Evolutionary conservation across 2,797 vertebrate species (phyloP).

Genomic region (Mormyrops attenuatus): DNA sequence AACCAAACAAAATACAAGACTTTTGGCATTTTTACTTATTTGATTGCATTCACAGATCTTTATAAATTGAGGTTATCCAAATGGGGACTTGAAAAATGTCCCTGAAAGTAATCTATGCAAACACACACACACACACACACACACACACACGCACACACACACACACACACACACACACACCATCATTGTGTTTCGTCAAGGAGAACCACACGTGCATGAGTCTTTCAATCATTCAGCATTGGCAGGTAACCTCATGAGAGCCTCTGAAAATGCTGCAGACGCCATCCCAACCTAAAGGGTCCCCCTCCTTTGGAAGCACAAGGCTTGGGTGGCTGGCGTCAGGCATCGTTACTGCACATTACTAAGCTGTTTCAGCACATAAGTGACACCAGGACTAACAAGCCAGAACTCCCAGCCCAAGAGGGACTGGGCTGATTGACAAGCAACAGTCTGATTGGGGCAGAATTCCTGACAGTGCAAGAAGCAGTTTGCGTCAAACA

Average conservation of each 20-base stretch:
- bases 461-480: neutral
- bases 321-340: neutral
- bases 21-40: too few species aligned
- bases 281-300: neutral
- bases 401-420: neutral
- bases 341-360: slow-evolving; percentile 4
- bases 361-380: slow-evolving; percentile 24
- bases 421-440: slow-evolving; percentile 6
- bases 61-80: too few species aligned
- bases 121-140: too few species aligned
- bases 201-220: neutral
- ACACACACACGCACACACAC: too few species aligned
- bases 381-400: neutral
- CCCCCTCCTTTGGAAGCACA: neutral
- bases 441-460: neutral
- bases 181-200: neutral
- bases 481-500: neutral
- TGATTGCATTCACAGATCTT: too few species aligned
- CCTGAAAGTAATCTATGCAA: too few species aligned
- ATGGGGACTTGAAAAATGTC: too few species aligned
- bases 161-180: neutral
- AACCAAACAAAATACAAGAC: too few species aligned
- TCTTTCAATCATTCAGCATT: neutral
- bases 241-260: neutral
- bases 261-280: neutral